Evolutionary conservation across 1,140 invertebrate species (phyloP), one percentile per base, ranked within the genome.

Genomic region (Drosophila sp.): DNA sequence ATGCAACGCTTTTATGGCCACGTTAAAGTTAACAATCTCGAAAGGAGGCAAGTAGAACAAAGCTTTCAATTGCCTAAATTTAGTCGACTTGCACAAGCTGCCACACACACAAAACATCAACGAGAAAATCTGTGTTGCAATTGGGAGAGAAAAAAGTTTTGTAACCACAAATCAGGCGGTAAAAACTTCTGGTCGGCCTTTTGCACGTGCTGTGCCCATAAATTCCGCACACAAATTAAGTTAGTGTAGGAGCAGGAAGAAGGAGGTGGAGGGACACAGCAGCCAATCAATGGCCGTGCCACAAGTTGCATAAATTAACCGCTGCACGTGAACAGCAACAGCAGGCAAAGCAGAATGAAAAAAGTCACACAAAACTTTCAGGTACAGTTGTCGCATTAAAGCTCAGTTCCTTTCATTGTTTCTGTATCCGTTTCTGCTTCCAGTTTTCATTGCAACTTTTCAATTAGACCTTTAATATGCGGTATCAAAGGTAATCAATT

Each of bases 121-220:
- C 58, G 72, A 45, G 8, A 59, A 64, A 63, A 53, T 27, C 13
- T 51, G 41, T 86, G 71, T 72, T 72, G 66, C 65, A 86, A 86
- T 64, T 67, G 62, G 40, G 36, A 45, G 58, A 32, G 36, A 27
- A 50, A 76, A 78, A 86, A 80, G 51, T 89, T 86, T 78, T 72
- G 76, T 79, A 82, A 82, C 83, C 82, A 89, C 82, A 87, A 89
- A 87, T 87, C 82, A 87, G 82, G 83, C 82, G 82, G 75, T 75
- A 78, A 72, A 87, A 87, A 79, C 43, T 89, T 89, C 48, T 51
- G 41, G 41, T 48, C 50, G 66, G 61, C 71, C 75, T 78, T 73
- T 87, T 89, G 83, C 82, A 87, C 83, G 82, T 82, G 83, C 82
- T 72, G 78, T 48, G 73, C 65, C 82, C 78, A 87, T 87, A 87